phyloP scores from a whole-genome alignment of 2,888 invertebrate species.

The Cheilosia grossa region DNA sequence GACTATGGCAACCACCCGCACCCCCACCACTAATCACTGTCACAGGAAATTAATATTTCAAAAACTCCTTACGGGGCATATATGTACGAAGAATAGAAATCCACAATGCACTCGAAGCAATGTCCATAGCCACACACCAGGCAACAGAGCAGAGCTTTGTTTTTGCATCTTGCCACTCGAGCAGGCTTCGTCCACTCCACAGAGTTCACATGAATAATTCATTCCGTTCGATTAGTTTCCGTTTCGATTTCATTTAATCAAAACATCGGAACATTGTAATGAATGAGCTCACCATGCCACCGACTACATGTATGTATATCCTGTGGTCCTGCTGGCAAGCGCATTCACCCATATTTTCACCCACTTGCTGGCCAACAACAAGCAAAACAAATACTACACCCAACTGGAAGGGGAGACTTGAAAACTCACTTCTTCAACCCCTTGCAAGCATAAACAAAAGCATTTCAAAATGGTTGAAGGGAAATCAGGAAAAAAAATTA shows the following conservation, averaged over 20 bases:
- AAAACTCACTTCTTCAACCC: slow-evolving; percentile 55
- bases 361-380: slow-evolving; percentile 5
- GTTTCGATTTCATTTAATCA: slow-evolving; percentile 75
- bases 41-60: slow-evolving; percentile 72
- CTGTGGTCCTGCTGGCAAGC: slow-evolving; percentile 3
- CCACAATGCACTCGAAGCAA: slow-evolving; percentile 31
- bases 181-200: slow-evolving; percentile 61
- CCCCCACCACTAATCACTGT: slow-evolving; percentile 54
- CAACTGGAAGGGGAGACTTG: slow-evolving; percentile 37
- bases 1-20: slow-evolving; percentile 9
- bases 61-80: slow-evolving; percentile 24
- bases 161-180: slow-evolving; percentile 64
- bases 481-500: neutral
- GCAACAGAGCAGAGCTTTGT: slow-evolving; percentile 40
- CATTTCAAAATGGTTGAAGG: slow-evolving; percentile 19
- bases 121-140: neutral
- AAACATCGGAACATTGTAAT: slow-evolving; percentile 74
- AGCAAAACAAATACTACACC: slow-evolving; percentile 63
- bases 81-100: neutral
- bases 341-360: slow-evolving; percentile 6
- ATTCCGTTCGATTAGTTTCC: slow-evolving; percentile 75
- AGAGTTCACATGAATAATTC: slow-evolving; percentile 75
- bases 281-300: slow-evolving; percentile 61
- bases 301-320: slow-evolving; percentile 26
- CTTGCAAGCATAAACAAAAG: slow-evolving; percentile 48